phyloP scores from a whole-genome alignment of 2,797 vertebrate species.

The Lycodopsis pacificus region DNA sequence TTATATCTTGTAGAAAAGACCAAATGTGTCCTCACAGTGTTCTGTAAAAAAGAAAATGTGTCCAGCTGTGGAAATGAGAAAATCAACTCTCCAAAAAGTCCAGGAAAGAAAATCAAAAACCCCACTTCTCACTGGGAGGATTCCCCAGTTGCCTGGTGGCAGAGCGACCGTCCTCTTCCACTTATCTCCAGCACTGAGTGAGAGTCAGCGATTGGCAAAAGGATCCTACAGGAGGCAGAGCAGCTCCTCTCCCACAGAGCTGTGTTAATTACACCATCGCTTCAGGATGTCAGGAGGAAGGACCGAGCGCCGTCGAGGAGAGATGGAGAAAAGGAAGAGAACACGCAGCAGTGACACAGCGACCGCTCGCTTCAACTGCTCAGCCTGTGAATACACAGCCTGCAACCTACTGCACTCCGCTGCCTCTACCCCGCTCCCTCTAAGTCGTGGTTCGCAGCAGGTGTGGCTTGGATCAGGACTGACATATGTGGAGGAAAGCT shows the following conservation, averaged over 20 bases:
- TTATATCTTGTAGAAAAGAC: constrained; percentile 25
- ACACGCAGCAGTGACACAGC: constrained; percentile 52
- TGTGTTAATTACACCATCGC: constrained; percentile 47
- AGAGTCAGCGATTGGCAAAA: constrained; percentile 33
- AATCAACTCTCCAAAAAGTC: constrained; percentile 39
- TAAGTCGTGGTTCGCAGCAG: constrained; percentile 83
- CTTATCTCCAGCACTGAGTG: constrained; percentile 38
- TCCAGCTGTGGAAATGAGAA: constrained; percentile 12
- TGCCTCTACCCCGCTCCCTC: constrained; percentile 62
- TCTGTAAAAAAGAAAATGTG: constrained; percentile 4
- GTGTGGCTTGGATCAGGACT: constrained; percentile 86
- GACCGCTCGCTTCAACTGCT: constrained; percentile 55
- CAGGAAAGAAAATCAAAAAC: constrained; percentile 34
- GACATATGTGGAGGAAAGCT: constrained; percentile 85
- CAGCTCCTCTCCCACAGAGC: constrained; percentile 41
- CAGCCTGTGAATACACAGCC: constrained; percentile 64
- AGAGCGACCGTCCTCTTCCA: constrained; percentile 32
- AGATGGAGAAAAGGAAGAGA: constrained; percentile 16
- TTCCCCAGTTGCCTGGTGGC: constrained; percentile 51
- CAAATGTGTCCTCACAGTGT: constrained; percentile 21
- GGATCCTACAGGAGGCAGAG: constrained; percentile 33
- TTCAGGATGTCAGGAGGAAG: constrained; percentile 41
- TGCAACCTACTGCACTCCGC: constrained; percentile 42
- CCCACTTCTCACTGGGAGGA: constrained; percentile 37
- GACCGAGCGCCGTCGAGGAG: constrained; percentile 4